These are phyloP conservation scores for Latrodectus hesperus DNA, from an alignment of 2,888 invertebrate species.

Conservation along the genomic window DNA sequence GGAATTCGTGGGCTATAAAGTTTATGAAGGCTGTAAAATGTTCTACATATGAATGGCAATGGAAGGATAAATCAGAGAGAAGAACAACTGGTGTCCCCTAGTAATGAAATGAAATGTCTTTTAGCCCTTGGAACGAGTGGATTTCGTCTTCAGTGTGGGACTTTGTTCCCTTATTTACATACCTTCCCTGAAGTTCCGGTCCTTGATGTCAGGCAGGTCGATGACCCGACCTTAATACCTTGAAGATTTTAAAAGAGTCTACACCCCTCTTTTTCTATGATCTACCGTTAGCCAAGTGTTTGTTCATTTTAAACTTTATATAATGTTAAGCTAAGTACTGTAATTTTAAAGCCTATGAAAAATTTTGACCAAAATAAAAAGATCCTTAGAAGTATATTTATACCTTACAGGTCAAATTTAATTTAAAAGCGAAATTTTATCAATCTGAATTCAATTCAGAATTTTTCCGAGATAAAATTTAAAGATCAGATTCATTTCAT, in stretches of 20 bases:
- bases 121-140: slow-evolving; percentile 18
- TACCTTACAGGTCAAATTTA: too few species aligned
- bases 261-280: not conserved
- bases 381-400: too few species aligned
- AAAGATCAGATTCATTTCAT: too few species aligned
- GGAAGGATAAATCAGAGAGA: slow-evolving; percentile 17
- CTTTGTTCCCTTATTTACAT: slow-evolving; percentile 27
- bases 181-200: slow-evolving; percentile 1
- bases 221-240: slow-evolving; percentile 5
- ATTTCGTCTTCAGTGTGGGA: slow-evolving; percentile 6
- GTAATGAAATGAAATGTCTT: slow-evolving; percentile 2
- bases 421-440: too few species aligned
- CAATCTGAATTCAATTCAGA: too few species aligned
- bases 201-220: slow-evolving; percentile 7
- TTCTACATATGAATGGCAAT: slow-evolving; percentile 25
- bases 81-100: not conserved
- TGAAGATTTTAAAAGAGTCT: not conserved
- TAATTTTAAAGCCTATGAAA: too few species aligned
- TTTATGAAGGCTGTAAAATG: slow-evolving; percentile 1
- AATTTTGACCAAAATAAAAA: too few species aligned
- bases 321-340: too few species aligned
- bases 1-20: slow-evolving; percentile 2
- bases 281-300: too few species aligned
- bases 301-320: too few species aligned
- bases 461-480: too few species aligned